Conservation (phyloP, 2,797 vertebrate species). For the Corythornis leucogaster region DNA sequence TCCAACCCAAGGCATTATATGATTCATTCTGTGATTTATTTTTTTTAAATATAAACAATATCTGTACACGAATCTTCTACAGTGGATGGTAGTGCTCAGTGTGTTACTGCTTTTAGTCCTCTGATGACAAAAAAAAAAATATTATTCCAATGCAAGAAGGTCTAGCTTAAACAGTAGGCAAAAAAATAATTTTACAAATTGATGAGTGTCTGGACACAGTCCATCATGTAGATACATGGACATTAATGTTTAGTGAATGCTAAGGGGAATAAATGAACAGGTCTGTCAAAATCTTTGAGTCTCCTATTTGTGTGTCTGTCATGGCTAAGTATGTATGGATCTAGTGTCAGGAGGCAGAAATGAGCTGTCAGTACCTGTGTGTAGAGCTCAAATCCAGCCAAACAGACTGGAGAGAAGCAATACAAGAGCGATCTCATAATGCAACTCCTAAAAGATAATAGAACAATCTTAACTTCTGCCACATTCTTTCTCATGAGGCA, state of each 20-base stretch:
- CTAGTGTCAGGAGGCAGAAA: not conserved
- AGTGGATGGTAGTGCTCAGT: rapidly evolving
- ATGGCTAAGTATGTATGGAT: not conserved
- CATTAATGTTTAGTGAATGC: not conserved
- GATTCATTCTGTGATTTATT: too few relatives aligned
- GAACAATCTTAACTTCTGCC: not conserved
- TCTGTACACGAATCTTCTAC: not conserved
- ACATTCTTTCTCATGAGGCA: not conserved
- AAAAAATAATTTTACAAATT: not conserved
- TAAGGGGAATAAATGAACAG: not conserved
- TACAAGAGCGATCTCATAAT: not conserved
- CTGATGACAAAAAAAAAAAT: not conserved
- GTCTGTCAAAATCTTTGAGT: not conserved
- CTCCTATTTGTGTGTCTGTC: not conserved
- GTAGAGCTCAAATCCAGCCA: not conserved
- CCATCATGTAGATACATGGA: not conserved
- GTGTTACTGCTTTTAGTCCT: not conserved
- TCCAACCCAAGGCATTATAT: too few relatives aligned
- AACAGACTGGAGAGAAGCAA: not conserved
- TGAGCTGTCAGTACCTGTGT: not conserved
- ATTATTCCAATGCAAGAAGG: not conserved
- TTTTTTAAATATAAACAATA: not conserved
- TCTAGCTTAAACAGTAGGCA: not conserved
- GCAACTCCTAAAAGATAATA: not conserved
- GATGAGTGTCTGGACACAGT: not conserved